Conservation (phyloP, 2,113 vertebrate species). For the Puntigrus tetrazona region DNA sequence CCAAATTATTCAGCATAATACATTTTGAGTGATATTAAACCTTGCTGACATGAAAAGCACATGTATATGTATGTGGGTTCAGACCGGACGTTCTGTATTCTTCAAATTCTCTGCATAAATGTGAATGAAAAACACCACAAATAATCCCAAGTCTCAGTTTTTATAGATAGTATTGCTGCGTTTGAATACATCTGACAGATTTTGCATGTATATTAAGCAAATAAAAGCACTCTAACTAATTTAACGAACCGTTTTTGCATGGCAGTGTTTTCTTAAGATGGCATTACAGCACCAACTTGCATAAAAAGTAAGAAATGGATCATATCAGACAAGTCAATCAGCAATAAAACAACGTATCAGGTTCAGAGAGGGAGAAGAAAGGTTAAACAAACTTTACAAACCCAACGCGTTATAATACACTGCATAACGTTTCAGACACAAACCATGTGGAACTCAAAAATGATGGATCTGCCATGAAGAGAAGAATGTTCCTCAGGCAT, state of each 20-base stretch:
- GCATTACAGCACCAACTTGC: not conserved
- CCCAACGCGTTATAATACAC: slow-evolving; percentile 56
- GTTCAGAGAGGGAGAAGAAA: slow-evolving; percentile 51
- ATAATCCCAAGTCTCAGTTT: not conserved
- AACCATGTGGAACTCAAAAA: slow-evolving; percentile 54
- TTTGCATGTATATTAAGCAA: not conserved
- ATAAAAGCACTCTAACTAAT: not conserved
- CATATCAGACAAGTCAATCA: slow-evolving; percentile 38
- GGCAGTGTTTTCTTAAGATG: slow-evolving; percentile 17
- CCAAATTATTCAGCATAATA: slow-evolving; percentile 36
- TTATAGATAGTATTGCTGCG: not conserved
- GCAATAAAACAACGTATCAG: slow-evolving; percentile 41
- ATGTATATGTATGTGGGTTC: not conserved
- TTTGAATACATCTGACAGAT: not conserved
- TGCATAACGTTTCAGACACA: slow-evolving; percentile 58
- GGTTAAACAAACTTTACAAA: slow-evolving; percentile 55
- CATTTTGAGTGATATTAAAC: slow-evolving; percentile 41
- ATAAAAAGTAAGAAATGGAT: slow-evolving; percentile 15
- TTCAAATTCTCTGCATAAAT: not conserved
- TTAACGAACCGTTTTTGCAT: slow-evolving; percentile 11
- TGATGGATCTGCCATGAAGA: slow-evolving; percentile 57
- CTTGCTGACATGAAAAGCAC: slow-evolving; percentile 38
- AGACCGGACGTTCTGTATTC: not conserved
- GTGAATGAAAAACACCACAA: not conserved
- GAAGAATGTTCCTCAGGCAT: slow-evolving; percentile 59